Evolutionary conservation across 2,113 vertebrate genomes (phyloP).

Genomic region (Chunga burmeisteri): DNA sequence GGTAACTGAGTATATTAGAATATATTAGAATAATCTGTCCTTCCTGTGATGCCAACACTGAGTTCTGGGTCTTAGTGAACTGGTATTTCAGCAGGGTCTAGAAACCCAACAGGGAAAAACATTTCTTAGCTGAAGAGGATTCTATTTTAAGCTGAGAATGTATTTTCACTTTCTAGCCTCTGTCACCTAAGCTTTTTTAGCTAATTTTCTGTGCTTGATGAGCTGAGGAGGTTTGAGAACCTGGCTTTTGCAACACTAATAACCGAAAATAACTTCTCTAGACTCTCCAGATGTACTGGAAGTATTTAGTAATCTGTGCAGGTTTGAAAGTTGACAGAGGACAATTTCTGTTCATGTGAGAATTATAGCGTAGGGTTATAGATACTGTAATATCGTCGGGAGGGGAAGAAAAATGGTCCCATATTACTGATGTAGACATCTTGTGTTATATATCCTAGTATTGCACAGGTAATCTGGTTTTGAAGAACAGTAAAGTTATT

Average conservation of each 20-base stretch:
- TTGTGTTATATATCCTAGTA: not conserved
- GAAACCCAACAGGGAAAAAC: not conserved
- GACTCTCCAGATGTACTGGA: not conserved
- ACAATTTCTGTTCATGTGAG: not conserved
- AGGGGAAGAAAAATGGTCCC: conserved; percentile 13
- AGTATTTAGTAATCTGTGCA: not conserved
- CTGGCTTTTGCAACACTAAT: not conserved
- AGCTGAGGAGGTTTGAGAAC: not conserved
- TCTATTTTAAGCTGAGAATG: not conserved
- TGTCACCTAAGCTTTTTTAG: not conserved
- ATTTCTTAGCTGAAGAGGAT: not conserved
- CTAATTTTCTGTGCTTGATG: not conserved
- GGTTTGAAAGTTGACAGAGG: not conserved
- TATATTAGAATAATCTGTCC: not conserved
- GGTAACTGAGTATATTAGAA: not conserved
- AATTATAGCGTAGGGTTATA: not conserved
- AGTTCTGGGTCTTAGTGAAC: not conserved
- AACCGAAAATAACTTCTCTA: not conserved
- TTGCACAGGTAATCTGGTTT: not conserved
- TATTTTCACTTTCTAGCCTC: not conserved
- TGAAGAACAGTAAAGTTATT: not conserved
- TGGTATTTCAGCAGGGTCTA: not conserved
- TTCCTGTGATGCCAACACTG: not conserved
- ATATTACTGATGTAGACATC: not conserved
- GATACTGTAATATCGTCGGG: not conserved